Conservation (phyloP, 1,140 invertebrate species). For the Spodoptera litura region DNA sequence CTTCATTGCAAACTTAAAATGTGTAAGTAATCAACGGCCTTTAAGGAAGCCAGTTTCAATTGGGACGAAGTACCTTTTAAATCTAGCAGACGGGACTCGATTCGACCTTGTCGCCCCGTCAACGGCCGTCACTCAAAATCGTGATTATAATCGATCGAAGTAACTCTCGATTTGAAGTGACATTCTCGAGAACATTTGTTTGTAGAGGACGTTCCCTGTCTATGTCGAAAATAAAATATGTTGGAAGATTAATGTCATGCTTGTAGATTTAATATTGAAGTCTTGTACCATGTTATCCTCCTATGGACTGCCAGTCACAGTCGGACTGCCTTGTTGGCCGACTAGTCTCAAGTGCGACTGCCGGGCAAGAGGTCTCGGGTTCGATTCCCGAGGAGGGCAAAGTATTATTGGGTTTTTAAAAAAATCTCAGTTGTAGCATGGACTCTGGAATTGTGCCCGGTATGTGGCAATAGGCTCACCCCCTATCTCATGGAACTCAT, state of each 20-base stretch:
- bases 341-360: too few species aligned
- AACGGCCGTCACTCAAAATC: slow-evolving; percentile 18
- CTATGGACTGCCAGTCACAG: too few species aligned
- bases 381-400: too few species aligned
- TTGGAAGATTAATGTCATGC: neutral
- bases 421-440: too few species aligned
- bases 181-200: slow-evolving; percentile 6
- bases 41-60: slow-evolving; percentile 7
- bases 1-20: slow-evolving; percentile 15
- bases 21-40: slow-evolving; percentile 12
- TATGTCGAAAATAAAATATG: neutral
- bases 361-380: too few species aligned
- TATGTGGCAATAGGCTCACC: too few species aligned
- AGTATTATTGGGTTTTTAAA: too few species aligned
- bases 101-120: slow-evolving; percentile 28
- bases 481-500: too few species aligned
- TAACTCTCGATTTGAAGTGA: slow-evolving; percentile 1
- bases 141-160: slow-evolving; percentile 19
- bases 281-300: too few species aligned
- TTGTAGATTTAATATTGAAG: too few species aligned
- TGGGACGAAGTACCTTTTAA: neutral
- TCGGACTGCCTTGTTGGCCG: too few species aligned
- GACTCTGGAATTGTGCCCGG: too few species aligned
- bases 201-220: slow-evolving; percentile 1
- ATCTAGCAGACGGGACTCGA: slow-evolving; percentile 30